Base-by-base conservation (phyloP, 1,140 invertebrate species). In the Drosophila elegans region DNA sequence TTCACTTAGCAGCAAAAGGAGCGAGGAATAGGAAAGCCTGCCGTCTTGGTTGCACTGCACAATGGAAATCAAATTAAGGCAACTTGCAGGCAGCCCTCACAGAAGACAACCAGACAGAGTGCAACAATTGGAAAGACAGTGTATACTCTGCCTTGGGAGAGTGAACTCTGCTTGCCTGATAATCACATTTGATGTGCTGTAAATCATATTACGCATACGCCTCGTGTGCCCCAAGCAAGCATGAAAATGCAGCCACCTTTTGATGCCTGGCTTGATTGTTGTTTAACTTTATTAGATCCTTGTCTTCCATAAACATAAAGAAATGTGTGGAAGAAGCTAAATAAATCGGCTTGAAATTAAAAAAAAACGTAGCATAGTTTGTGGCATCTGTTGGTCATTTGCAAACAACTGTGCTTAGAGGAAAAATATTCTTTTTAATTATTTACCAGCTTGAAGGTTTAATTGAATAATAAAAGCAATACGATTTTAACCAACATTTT, bases 201-300 rank as follows among this genome's bases (percentile, higher is more conserved):
- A 89, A 89, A 89, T 89, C 80, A 89, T 74, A 89, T 89, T 89
- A 89, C 77, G 74, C 80, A 84, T 89, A 89, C 84, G 84, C 84
- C 54, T 62, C 46, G 63, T 83, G 49, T 49, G 49, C 63, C 46
- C n/a, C 38, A 73, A 67, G 67, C 67, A 29, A 36, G 53, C 56
- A 66, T 83, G 67, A 83, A 82, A 88, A 88, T 68, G 68, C 36
- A 38, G 12, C 16, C 54, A 41, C 38, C 38, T 34, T 42, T 11
- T 46, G 46, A 41, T 34, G 59, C 27, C 55, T 39, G 72, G 4
- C 68, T 38, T 81, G 63, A 84, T 84, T 86, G 82, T 86, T 82
- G 59, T 56, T 81, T 88, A 86, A 86, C 71, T 82, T 79, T 88
- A 88, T 86, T 88, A 86, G 74, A 78, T 72, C 4, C 60, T 42